phyloP scores from a whole-genome alignment of 2,888 invertebrate genomes.

The Bombylius major region DNA sequence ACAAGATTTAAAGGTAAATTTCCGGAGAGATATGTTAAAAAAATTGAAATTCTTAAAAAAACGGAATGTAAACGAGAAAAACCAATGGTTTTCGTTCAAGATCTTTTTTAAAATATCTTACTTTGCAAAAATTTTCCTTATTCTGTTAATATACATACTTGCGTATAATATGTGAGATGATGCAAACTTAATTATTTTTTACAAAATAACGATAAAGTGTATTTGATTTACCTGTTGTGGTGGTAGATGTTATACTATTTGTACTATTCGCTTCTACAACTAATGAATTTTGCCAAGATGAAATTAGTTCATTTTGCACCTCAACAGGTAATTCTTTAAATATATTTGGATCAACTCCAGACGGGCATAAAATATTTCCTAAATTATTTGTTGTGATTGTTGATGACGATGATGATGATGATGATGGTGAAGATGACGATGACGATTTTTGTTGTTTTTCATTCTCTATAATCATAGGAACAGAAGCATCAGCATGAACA shows the following conservation, averaged over 20 bases:
- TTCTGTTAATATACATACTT: no score
- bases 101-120: no score
- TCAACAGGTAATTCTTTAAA: slow-evolving; percentile 59
- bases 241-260: slow-evolving; percentile 12
- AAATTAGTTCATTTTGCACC: slow-evolving; percentile 58
- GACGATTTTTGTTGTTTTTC: background rate
- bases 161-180: no score
- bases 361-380: slow-evolving; percentile 43
- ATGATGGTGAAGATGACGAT: background rate
- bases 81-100: no score
- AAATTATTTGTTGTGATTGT: slow-evolving; percentile 21
- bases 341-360: slow-evolving; percentile 53
- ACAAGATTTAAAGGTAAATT: no score
- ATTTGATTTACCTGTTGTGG: slow-evolving; percentile 39
- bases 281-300: slow-evolving; percentile 43
- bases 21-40: no score
- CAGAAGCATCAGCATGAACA: background rate
- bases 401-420: background rate
- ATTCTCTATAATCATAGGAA: background rate
- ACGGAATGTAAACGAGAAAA: no score
- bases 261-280: slow-evolving; percentile 13
- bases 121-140: no score
- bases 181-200: slow-evolving; percentile 44
- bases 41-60: no score
- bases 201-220: slow-evolving; percentile 57